Evolutionary conservation across 2,888 invertebrate genomes (phyloP).

Genomic region (Eupsilia transversa): DNA sequence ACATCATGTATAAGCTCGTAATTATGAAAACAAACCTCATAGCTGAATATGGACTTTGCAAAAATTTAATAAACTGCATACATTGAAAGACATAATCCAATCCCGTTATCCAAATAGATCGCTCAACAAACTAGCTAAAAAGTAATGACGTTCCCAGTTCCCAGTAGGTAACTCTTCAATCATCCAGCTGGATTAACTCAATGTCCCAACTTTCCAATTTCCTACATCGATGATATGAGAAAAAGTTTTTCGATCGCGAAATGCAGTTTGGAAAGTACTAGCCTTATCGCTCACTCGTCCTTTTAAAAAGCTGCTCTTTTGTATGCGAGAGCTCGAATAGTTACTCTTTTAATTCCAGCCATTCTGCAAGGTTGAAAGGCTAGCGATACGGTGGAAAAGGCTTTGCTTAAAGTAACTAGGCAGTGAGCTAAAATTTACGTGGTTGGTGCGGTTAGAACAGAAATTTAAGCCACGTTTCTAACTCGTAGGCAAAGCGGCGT

Average conservation of each 20-base stretch:
- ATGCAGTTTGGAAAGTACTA: slow-evolving; percentile 38
- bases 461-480: background rate
- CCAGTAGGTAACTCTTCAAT: slow-evolving; percentile 20
- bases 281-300: slow-evolving; percentile 18
- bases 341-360: slow-evolving; percentile 44
- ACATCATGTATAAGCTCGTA: background rate
- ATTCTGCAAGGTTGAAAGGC: slow-evolving; percentile 27
- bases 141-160: slow-evolving; percentile 3
- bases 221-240: slow-evolving; percentile 39
- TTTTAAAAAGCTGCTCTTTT: slow-evolving; percentile 36
- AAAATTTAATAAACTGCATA: slow-evolving; percentile 1
- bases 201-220: slow-evolving; percentile 42
- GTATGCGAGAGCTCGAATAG: slow-evolving; percentile 18
- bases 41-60: too few relatives aligned
- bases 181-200: slow-evolving; percentile 32
- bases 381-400: slow-evolving; percentile 31
- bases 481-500: too few relatives aligned
- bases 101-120: slow-evolving; percentile 3
- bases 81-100: background rate
- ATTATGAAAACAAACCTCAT: background rate
- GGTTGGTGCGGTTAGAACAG: background rate
- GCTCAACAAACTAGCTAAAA: slow-evolving; percentile 8
- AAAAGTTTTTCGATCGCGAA: slow-evolving; percentile 52
- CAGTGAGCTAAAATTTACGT: background rate
- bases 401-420: slow-evolving; percentile 3